Percentiles rank a stretch among this genome's conserved stretches.
phyloP scores from a whole-genome alignment of 2,113 vertebrate genomes.

The Hypomesus transpacificus region DNA sequence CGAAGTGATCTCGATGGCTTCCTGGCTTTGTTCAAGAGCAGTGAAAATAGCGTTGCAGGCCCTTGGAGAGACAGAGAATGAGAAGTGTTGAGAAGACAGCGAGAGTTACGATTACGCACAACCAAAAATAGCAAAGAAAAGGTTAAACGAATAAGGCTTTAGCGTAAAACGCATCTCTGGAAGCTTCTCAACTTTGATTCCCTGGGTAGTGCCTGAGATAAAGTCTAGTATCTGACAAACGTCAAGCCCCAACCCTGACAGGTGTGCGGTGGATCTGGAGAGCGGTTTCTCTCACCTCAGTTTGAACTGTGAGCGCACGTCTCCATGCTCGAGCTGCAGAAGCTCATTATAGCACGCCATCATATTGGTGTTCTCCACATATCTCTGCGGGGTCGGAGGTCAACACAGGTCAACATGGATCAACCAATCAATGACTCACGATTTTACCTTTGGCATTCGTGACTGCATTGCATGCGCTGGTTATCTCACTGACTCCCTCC shows the following conservation, averaged over 20 bases:
- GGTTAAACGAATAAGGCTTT: no score
- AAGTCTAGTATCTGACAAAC: no score
- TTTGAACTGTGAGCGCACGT: constrained; percentile 93
- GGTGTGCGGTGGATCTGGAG: no score
- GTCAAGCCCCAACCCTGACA: no score
- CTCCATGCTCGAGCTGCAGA: constrained; percentile 91
- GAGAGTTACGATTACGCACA: constrained; percentile 27
- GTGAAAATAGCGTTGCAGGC: constrained; percentile 94
- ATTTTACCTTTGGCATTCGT: not conserved
- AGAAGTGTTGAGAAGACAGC: not conserved
- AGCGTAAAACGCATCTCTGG: no score
- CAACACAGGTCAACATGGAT: constrained; percentile 35
- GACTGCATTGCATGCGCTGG: no score
- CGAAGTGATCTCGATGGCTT: constrained; percentile 96
- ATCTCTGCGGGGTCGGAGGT: constrained; percentile 74
- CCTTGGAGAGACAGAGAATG: constrained; percentile 61
- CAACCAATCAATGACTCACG: constrained; percentile 25
- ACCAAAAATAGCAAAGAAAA: not conserved
- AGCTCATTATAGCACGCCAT: constrained; percentile 98
- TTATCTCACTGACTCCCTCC: no score
- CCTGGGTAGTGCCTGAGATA: no score
- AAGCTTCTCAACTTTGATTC: no score
- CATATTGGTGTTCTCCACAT: constrained; percentile 87
- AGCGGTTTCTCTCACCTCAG: constrained; percentile 77
- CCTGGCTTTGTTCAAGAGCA: constrained; percentile 94